Evolutionary conservation across 2,113 vertebrate genomes (phyloP), one percentile per base, ranked within the genome.

Genomic region (Poicephalus meyeri): DNA sequence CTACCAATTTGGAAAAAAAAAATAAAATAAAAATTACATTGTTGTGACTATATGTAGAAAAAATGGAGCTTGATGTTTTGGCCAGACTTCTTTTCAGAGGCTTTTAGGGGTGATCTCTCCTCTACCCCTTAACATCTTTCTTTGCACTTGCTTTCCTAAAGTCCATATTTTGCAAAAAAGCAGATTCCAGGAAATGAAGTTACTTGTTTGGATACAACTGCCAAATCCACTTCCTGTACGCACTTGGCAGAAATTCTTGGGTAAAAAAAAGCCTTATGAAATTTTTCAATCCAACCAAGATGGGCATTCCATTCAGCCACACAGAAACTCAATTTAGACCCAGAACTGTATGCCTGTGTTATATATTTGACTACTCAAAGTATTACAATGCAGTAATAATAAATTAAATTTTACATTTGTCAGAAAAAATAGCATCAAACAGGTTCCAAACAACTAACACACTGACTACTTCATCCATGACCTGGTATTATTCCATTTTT

Each of bases 191-290:
- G 92, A 97, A 95, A 97, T 91, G 69, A 96, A 97, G 91, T 95
- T 96, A 92, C 92, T 94, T 95, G 65, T 91, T 95, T 88, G 66
- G 81, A 76, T 87, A 82, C 44, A 91, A 91, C 37, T 89, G 89
- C 96, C 95, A 97, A 97, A 96, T 87, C 95, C 93, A 93, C 89
- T 95, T 97, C 96, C 93, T 96, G 94, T 91, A 95, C 2, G 74
- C 94, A 77, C 68, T 89, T 94, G 89, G 94, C 95, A 96, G 89
- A 92, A 95, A 77, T 65, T 25, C 55, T 69, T 52, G 44, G 39
- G 65, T 82, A 47, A 95, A 93, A 93, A 93, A 95, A 95, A 84
- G 80, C 88, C 91, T 93, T 87, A 82, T 89, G 93, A 96, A 70
- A 92, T 92, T 95, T 96, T 95, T 94, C 84, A 94, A 49, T 89